A percentile compares a stretch with the other conserved stretches of the same genome.
These are phyloP conservation scores for Morone saxatilis DNA, from an alignment of 2,113 vertebrate genomes.

Conservation along the genomic window DNA sequence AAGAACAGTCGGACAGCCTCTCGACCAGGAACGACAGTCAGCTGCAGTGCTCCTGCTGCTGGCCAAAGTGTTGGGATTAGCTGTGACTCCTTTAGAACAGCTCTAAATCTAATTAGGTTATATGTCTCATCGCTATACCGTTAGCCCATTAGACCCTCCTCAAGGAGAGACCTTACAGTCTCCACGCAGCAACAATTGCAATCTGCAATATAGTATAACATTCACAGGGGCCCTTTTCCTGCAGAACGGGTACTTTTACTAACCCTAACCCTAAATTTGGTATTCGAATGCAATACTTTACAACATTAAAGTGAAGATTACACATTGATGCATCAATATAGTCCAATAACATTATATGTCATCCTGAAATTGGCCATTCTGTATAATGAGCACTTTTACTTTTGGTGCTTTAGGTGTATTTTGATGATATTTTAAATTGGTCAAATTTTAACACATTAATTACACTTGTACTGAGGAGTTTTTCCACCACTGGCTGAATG, in stretches of 20 bases:
- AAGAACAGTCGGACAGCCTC: slow-evolving; percentile 36
- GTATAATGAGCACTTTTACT: no score
- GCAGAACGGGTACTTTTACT: no score
- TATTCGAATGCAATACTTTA: no score
- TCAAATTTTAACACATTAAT: no score
- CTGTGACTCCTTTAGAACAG: slow-evolving; percentile 77
- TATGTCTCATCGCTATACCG: slow-evolving; percentile 26
- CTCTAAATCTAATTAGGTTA: slow-evolving; percentile 78
- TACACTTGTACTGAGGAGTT: neutral
- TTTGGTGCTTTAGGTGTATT: neutral
- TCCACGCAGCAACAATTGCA: slow-evolving; percentile 1
- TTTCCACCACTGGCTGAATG: slow-evolving; percentile 16
- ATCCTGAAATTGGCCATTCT: no score
- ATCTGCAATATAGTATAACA: neutral
- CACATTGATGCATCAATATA: no score
- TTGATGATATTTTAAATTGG: neutral
- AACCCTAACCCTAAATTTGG: no score
- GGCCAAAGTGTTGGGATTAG: slow-evolving; percentile 70
- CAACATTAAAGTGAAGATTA: no score
- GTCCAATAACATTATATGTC: no score
- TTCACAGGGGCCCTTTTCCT: no score
- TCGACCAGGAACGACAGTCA: slow-evolving; percentile 29
- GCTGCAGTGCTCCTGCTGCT: slow-evolving; percentile 46
- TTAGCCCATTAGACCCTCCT: slow-evolving; percentile 20
- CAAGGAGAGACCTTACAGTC: slow-evolving; percentile 9